Percentiles rank a stretch among this genome's conserved stretches.
Evolutionary conservation across 2,797 vertebrate genomes (phyloP).

Genomic region (Helarctos malayanus): DNA sequence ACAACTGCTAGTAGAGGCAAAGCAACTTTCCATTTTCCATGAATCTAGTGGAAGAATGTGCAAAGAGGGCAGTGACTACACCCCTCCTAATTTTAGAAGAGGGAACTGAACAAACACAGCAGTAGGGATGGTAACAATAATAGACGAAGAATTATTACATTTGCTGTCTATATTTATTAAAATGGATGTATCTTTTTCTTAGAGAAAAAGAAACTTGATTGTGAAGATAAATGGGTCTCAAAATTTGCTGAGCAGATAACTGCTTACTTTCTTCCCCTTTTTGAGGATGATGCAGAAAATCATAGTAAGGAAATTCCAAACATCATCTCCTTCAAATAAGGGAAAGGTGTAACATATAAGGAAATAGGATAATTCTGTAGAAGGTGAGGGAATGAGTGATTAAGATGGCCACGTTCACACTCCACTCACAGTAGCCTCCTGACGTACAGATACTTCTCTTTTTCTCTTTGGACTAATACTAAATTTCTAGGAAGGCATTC

Average conservation of each 20-base stretch:
- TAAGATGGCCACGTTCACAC: neutral
- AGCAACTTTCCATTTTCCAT: conserved; percentile 49
- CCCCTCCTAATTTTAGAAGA: neutral
- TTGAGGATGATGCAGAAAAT: conserved; percentile 6
- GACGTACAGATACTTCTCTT: neutral
- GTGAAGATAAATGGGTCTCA: neutral
- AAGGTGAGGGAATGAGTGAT: neutral
- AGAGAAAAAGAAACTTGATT: conserved; percentile 25
- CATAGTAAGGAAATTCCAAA: neutral
- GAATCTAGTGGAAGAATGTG: neutral
- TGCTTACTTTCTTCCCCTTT: conserved; percentile 30
- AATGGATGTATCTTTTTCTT: conserved; percentile 15
- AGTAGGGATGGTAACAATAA: neutral
- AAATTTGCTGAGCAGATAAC: conserved; percentile 36
- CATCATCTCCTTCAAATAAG: neutral
- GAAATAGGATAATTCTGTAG: neutral
- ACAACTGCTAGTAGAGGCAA: neutral
- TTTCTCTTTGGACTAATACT: neutral
- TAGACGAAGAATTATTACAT: neutral
- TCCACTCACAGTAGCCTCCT: neutral
- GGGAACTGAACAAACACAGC: neutral
- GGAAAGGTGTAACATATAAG: neutral
- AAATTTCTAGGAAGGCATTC: neutral
- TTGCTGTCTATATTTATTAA: conserved; percentile 15
- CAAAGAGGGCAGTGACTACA: neutral